Evolutionary conservation across 1,140 invertebrate species (phyloP), one percentile per base, ranked within the genome.

Genomic region (Temnothorax nylanderi): DNA sequence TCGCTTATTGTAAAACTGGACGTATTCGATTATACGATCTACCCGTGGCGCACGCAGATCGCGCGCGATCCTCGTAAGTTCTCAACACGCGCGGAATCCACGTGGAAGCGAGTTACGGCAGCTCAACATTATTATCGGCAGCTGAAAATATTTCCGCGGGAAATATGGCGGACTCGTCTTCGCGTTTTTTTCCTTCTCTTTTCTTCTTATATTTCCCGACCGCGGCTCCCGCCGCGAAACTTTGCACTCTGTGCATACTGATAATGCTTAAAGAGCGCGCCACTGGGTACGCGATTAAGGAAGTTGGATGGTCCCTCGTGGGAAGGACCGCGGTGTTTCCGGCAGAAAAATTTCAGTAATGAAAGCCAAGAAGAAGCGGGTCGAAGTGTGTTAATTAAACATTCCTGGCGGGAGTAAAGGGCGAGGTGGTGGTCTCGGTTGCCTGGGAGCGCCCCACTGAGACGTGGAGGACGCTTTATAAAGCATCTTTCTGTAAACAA

Each of bases 351-450:
- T 90, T 76, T 89, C 88, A 87, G 80, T 87, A 90, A 89, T 88
- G 86, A 72, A 87, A 82, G 85, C 67, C 77, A 65, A 74, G 89
- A 72, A 85, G 77, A 78, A 89, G 69, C 78, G 74, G 86, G 78
- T 87, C 88, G 88, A 90, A 88, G 89, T 90, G 88, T 89, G 89
- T 90, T 90, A 90, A 90, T 90, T 90, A 90, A 90, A 90, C 88
- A 90, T 90, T 90, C 88, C 80, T 88, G 80, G 74, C 88, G 60
- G 67, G 72, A 89, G 56, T 60, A 74, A 82, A 76, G 69, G 65
- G 47, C 58, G n/a, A 54, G 34, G 47, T 44, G 49, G 87, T 32
- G 87, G 87, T 86, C 74, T 71, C 88, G 81, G 65, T 41, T 78
- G 71, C 26, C 49, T 71, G 44, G 49, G 60, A 21, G 47, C 77